These are phyloP conservation scores for Hapalemur alaotrensis DNA, from an alignment of 2,797 vertebrate species.

Conservation along the genomic window DNA sequence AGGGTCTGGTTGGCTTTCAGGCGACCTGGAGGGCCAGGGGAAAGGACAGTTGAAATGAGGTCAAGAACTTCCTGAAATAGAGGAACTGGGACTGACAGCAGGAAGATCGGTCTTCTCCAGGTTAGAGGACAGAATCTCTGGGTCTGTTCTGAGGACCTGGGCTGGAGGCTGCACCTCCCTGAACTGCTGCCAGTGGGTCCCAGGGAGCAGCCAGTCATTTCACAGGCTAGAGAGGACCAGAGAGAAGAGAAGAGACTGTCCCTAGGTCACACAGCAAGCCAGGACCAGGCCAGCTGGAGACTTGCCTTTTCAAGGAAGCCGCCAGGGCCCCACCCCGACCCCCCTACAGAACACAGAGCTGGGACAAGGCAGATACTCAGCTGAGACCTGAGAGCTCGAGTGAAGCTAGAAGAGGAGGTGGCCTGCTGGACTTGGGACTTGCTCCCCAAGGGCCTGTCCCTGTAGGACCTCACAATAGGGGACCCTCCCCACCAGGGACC, in stretches of 20 bases:
- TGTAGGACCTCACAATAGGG: neutral
- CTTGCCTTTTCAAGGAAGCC: neutral
- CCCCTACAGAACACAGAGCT: neutral
- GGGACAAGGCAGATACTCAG: neutral
- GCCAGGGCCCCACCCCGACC: neutral
- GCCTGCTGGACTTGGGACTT: neutral
- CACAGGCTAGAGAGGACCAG: neutral
- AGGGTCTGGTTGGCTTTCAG: slow-evolving; percentile 86
- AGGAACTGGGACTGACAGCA: neutral
- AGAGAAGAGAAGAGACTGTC: neutral
- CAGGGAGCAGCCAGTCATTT: neutral
- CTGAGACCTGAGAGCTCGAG: neutral
- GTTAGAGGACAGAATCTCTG: neutral
- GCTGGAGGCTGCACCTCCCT: neutral
- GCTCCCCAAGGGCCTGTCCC: neutral
- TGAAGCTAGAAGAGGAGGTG: neutral
- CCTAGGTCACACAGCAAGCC: neutral
- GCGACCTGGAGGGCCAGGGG: slow-evolving; percentile 74
- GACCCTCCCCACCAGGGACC: neutral
- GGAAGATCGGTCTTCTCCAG: neutral
- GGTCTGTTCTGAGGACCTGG: neutral
- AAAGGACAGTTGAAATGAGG: neutral
- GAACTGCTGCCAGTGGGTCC: neutral
- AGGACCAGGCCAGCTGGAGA: neutral
- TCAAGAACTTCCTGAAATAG: neutral